Evolutionary conservation across 1,140 invertebrate genomes (phyloP).

Genomic region (Diuraphis noxia): DNA sequence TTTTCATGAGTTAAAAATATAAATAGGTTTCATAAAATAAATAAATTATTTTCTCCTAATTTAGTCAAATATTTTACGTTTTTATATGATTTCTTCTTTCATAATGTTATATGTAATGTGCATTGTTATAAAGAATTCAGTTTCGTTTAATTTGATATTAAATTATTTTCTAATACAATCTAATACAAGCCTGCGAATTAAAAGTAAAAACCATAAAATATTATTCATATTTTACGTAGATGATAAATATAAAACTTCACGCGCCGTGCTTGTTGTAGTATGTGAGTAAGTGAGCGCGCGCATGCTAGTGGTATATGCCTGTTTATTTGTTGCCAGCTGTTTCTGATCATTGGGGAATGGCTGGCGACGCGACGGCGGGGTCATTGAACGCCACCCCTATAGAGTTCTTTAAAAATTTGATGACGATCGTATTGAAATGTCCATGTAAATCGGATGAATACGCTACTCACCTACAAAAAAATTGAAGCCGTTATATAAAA

Average conservation of each 20-base stretch:
- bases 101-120: background rate
- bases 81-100: background rate
- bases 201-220: background rate
- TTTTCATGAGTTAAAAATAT: background rate
- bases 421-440: background rate
- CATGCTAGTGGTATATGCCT: background rate
- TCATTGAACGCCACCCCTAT: conserved; percentile 25
- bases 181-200: background rate
- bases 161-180: background rate
- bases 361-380: conserved; percentile 26
- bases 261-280: no score
- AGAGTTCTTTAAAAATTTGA: conserved; percentile 21
- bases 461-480: background rate
- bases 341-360: conserved; percentile 27
- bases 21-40: background rate
- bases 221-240: background rate
- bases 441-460: background rate
- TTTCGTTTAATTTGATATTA: background rate
- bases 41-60: background rate
- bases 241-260: background rate
- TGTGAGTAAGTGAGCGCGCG: no score
- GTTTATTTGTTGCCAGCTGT: conserved; percentile 21
- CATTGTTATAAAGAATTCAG: background rate
- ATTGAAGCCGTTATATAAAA: background rate
- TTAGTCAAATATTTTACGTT: background rate